phyloP scores from a whole-genome alignment of 92 coral and sea anemone genomes.

The Montipora capitata region DNA sequence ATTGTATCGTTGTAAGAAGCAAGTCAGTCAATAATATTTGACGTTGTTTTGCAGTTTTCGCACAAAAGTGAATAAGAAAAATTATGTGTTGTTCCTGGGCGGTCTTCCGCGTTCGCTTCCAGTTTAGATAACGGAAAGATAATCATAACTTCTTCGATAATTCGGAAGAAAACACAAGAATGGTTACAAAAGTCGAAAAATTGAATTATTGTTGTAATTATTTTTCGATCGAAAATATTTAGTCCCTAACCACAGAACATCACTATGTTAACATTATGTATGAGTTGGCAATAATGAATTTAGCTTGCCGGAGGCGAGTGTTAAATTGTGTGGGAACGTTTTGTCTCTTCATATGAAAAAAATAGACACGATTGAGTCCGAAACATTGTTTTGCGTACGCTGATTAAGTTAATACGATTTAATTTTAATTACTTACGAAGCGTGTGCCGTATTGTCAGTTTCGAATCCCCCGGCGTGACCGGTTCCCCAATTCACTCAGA shows the following conservation, averaged over 20 bases:
- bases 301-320: conserved; percentile 69
- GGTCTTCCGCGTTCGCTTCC: conserved; percentile 60
- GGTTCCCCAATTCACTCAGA: conserved; percentile 83
- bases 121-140: conserved; percentile 67
- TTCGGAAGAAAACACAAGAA: conserved; percentile 28
- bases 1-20: conserved; percentile 17
- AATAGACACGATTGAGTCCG: conserved; percentile 51
- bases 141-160: conserved; percentile 45
- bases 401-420: conserved; percentile 86
- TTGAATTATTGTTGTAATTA: conserved; percentile 2
- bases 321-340: conserved; percentile 79
- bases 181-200: conserved; percentile 29
- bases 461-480: conserved; percentile 75
- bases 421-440: conserved; percentile 84
- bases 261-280: neutral
- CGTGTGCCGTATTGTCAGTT: conserved; percentile 83
- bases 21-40: neutral
- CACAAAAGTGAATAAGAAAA: conserved; percentile 40
- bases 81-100: conserved; percentile 34
- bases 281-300: conserved; percentile 25
- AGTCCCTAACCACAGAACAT: conserved; percentile 13
- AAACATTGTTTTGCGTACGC: conserved; percentile 39
- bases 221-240: conserved; percentile 18
- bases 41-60: conserved; percentile 31
- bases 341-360: conserved; percentile 72